phyloP scores from a whole-genome alignment of 2,888 invertebrate genomes.

The Ametastegia equiseti region DNA sequence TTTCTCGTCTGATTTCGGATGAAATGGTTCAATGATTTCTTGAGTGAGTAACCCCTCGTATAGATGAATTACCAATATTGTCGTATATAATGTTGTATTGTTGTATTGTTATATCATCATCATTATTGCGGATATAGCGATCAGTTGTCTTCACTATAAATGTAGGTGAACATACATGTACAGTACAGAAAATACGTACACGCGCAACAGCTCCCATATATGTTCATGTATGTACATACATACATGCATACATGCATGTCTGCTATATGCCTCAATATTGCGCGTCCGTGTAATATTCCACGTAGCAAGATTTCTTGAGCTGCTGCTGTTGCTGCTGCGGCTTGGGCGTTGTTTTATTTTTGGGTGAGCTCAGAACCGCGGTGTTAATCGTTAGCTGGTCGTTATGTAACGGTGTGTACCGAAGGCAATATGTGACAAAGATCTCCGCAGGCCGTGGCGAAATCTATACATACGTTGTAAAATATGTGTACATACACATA shows the following conservation, averaged over 20 bases:
- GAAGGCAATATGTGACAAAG: conserved; percentile 30
- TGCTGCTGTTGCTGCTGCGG: conserved; percentile 9
- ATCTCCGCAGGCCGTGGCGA: conserved; percentile 9
- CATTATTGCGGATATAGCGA: too few species aligned
- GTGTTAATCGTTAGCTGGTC: conserved; percentile 46
- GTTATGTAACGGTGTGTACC: conserved; percentile 40
- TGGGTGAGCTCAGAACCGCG: conserved; percentile 34
- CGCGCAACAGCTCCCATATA: too few species aligned
- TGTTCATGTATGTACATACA: background rate
- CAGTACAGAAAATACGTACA: too few species aligned
- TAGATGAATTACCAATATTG: too few species aligned
- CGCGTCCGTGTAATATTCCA: conserved; percentile 31
- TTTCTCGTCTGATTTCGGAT: too few species aligned
- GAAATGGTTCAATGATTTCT: too few species aligned
- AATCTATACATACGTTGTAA: conserved; percentile 10
- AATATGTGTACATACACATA: background rate
- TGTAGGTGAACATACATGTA: background rate
- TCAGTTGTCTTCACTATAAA: too few species aligned
- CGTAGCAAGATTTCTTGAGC: conserved; percentile 30
- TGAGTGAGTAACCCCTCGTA: too few species aligned
- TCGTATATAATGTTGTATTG: too few species aligned
- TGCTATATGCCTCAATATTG: background rate
- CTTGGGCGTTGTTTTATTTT: conserved; percentile 37
- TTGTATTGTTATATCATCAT: too few species aligned
- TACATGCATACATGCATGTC: background rate